Evolutionary conservation across 2,888 invertebrate genomes (phyloP).

Genomic region (Abrostola tripartita): DNA sequence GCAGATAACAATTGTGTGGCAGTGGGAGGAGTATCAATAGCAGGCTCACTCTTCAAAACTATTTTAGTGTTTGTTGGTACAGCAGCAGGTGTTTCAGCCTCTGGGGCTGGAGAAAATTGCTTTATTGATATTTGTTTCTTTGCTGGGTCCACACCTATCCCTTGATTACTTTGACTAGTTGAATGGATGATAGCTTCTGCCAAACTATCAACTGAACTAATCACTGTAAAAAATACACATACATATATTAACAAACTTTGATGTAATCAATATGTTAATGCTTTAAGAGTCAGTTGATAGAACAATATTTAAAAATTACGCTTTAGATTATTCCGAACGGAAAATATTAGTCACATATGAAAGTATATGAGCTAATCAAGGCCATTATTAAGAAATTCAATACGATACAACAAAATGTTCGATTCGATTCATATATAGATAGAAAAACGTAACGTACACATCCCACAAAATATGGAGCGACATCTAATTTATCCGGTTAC

Average conservation of each 20-base stretch:
- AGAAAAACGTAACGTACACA: slow-evolving; percentile 35
- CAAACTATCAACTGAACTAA: slow-evolving; percentile 82
- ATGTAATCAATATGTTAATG: neutral
- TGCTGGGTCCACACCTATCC: slow-evolving; percentile 64
- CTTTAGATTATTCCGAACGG: neutral
- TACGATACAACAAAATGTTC: slow-evolving; percentile 27
- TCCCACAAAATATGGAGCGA: slow-evolving; percentile 43
- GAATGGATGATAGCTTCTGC: slow-evolving; percentile 76
- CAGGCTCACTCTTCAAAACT: slow-evolving; percentile 65
- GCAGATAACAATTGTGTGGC: slow-evolving; percentile 81
- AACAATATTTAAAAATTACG: too few relatives aligned
- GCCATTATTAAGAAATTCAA: slow-evolving; percentile 34
- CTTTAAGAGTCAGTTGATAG: neutral
- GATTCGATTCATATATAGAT: slow-evolving; percentile 26
- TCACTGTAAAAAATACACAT: slow-evolving; percentile 69
- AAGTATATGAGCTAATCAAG: slow-evolving; percentile 38
- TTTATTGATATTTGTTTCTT: slow-evolving; percentile 60
- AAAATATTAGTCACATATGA: neutral
- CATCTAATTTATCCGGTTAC: slow-evolving; percentile 38
- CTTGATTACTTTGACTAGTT: slow-evolving; percentile 81
- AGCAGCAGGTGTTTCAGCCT: slow-evolving; percentile 58
- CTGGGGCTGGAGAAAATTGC: slow-evolving; percentile 59
- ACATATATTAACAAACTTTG: neutral
- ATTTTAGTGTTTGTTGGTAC: slow-evolving; percentile 64
- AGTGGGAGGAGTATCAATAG: slow-evolving; percentile 69